Evolutionary conservation across 2,797 vertebrate species (phyloP), one percentile per base, ranked within the genome.

Genomic region (Carapus acus): DNA sequence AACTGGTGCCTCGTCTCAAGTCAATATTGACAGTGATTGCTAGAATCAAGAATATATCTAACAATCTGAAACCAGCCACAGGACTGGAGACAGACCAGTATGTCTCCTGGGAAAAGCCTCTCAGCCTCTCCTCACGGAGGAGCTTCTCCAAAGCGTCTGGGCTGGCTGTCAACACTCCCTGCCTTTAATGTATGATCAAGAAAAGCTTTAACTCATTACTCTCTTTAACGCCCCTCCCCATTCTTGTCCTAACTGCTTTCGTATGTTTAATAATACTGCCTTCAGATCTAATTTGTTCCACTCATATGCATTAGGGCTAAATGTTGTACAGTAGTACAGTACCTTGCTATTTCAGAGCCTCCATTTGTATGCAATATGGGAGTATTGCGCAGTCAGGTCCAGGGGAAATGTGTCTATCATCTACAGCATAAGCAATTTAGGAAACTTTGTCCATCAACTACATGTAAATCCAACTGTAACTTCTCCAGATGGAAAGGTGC

Each of bases 181-280:
- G 81, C 69, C 82, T 86, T 87, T 85, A 85, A 86, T 80, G 81
- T 85, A 65, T 77, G 81, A 85, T 83, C 83, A 83, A 82, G 79
- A 87, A 80, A 83, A 82, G 76, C 78, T 81, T 81, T 73, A 82
- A 85, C 58, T 80, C 78, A 83, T 87, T 83, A 81, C 75, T 77
- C 76, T 77, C 67, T 69, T 71, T 62, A 54, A 71, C 36, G 58
- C 77, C 67, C 80, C 76, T 79, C 77, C 73, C 80, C 65, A 74
- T 78, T 83, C 71, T 80, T 78, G 72, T 83, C 77, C 64, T 84
- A 86, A 88, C 71, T 76, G 74, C 80, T 85, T 83, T 81, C 80
- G 66, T 73, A 87, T 88, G 85, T 86, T 81, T 76, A 79, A 83
- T 83, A 85, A 77, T 59, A 59, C 65, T 48, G 77, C 74, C 65